These are phyloP conservation scores for Graptemys geographica DNA, from an alignment of 2,797 vertebrate genomes.

Conservation along the genomic window DNA sequence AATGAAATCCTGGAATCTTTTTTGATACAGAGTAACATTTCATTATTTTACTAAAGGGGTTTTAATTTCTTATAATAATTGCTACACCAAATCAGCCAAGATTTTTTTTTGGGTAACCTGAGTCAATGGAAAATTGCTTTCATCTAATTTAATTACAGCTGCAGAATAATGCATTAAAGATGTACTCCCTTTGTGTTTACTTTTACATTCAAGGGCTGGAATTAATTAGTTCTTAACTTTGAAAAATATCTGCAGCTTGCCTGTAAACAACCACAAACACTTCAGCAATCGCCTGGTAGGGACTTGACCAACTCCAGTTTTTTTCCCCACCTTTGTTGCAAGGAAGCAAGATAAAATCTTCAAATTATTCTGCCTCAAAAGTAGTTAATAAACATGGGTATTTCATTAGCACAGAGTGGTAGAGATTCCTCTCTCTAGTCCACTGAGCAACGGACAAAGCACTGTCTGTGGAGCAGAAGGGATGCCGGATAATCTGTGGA, in stretches of 20 bases:
- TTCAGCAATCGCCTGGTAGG: background rate
- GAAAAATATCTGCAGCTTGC: background rate
- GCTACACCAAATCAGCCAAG: constrained; percentile 1
- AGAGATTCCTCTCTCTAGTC: background rate
- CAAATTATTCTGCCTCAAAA: background rate
- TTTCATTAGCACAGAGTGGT: rapidly evolving
- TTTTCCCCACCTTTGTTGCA: background rate
- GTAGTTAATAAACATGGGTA: rapidly evolving
- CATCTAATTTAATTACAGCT: constrained; percentile 63
- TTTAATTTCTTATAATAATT: constrained; percentile 45
- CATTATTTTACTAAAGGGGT: constrained; percentile 38
- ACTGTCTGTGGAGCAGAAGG: rapidly evolving
- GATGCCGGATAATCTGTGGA: background rate
- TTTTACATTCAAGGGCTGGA: constrained; percentile 26
- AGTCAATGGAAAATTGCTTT: constrained; percentile 54
- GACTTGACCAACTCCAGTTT: background rate
- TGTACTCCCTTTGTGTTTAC: constrained; percentile 30
- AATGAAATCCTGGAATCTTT: background rate
- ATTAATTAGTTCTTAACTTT: constrained; percentile 53
- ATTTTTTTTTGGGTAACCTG: constrained; percentile 19
- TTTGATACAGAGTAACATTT: background rate
- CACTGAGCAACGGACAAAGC: background rate
- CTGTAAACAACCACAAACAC: background rate
- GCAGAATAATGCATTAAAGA: constrained; percentile 33
- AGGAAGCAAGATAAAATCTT: background rate